phyloP scores from a whole-genome alignment of 1,140 invertebrate genomes.

The Oncopeltus fasciatus region DNA sequence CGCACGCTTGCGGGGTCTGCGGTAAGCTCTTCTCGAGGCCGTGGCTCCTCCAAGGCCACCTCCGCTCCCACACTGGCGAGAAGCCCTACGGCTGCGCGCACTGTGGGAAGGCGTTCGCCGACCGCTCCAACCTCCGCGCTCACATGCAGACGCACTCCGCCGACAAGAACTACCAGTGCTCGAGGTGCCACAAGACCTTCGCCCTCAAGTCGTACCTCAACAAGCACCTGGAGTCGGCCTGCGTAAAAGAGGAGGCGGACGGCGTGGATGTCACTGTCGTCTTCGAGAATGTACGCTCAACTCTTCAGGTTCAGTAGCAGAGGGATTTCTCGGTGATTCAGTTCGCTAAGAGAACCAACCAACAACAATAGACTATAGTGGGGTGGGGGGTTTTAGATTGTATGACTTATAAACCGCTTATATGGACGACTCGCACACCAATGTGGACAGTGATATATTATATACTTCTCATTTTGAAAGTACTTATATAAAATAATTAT shows the following conservation, averaged over 20 bases:
- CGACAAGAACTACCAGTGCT: slow-evolving; percentile 81
- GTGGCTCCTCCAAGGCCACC: slow-evolving; percentile 84
- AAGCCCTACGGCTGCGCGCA: slow-evolving; percentile 97
- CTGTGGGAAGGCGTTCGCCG: slow-evolving; percentile 96
- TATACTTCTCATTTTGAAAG: not conserved
- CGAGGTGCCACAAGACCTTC: slow-evolving; percentile 81
- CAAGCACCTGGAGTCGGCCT: slow-evolving; percentile 89
- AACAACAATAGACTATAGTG: slow-evolving; percentile 1
- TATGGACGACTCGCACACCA: slow-evolving; percentile 7
- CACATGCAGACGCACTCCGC: slow-evolving; percentile 88
- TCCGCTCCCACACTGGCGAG: slow-evolving; percentile 93
- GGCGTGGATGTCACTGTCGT: slow-evolving; percentile 19
- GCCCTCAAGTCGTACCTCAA: slow-evolving; percentile 94
- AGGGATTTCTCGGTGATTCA: slow-evolving; percentile 24
- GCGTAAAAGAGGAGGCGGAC: slow-evolving; percentile 29
- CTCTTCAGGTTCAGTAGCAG: slow-evolving; percentile 24
- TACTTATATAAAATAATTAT: not conserved
- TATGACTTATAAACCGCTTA: not conserved
- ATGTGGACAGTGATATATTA: slow-evolving; percentile 7
- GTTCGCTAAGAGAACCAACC: slow-evolving; percentile 19
- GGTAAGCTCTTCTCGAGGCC: slow-evolving; percentile 84
- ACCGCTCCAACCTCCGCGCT: slow-evolving; percentile 82
- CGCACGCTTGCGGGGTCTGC: slow-evolving; percentile 83
- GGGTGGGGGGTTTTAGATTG: no score
- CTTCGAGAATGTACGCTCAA: slow-evolving; percentile 18